A percentile compares a stretch with the other conserved stretches of the same genome.
Conservation (phyloP, 2,888 invertebrate species). For the Tachina grossa region DNA sequence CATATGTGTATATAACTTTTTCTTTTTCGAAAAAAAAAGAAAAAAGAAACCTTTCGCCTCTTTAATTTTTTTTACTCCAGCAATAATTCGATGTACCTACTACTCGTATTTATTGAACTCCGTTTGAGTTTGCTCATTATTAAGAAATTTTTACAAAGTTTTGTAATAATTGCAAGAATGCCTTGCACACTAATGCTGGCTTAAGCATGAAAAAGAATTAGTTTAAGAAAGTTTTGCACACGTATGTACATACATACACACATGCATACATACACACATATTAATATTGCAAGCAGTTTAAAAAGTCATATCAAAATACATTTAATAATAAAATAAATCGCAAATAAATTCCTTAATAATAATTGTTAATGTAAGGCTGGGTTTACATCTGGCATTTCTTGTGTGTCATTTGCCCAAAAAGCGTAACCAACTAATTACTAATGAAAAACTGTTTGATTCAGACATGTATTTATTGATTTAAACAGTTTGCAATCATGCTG, state of each 20-base stretch:
- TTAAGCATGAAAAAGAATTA: background rate
- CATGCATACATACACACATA: background rate
- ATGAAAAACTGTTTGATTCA: too few species aligned
- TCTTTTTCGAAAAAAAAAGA: too few species aligned
- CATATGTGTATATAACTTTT: too few species aligned
- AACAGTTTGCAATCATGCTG: too few species aligned
- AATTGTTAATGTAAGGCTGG: too few species aligned
- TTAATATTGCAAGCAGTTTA: conserved; percentile 19
- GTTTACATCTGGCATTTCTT: too few species aligned
- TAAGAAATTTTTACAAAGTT: conserved; percentile 63
- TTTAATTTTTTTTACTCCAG: conserved; percentile 27
- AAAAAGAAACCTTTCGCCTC: conserved; percentile 6
- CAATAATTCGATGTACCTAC: conserved; percentile 56
- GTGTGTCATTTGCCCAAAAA: too few species aligned
- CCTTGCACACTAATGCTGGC: background rate
- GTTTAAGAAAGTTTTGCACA: conserved; percentile 13
- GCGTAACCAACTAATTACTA: too few species aligned
- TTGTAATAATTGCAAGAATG: conserved; percentile 63
- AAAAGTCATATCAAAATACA: conserved; percentile 26
- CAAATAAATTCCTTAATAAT: background rate
- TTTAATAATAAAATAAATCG: conserved; percentile 2
- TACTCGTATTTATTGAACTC: conserved; percentile 62
- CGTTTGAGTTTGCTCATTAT: conserved; percentile 64
- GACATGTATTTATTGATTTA: too few species aligned
- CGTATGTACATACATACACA: too few species aligned